A percentile compares a stretch with the other conserved stretches of the same genome.
Evolutionary conservation across 2,113 vertebrate genomes (phyloP).

Genomic region (Pyxicephalus adspersus): DNA sequence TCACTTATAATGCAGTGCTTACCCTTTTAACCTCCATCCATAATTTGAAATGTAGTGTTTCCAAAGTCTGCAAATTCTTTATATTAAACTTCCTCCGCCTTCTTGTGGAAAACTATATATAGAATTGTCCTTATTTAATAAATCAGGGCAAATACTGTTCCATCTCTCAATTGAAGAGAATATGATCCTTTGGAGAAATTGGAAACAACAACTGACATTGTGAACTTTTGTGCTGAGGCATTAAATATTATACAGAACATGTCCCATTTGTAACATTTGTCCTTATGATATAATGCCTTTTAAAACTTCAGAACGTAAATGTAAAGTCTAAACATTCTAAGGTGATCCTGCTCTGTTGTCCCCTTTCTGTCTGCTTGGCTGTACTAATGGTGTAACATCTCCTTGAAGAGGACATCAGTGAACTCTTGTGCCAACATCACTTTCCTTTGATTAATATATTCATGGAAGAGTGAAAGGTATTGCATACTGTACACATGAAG

Average conservation of each 20-base stretch:
- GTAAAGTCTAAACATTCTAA: neutral
- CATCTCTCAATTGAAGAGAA: no score
- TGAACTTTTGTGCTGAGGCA: neutral
- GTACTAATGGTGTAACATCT: conserved; percentile 6
- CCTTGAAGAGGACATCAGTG: conserved; percentile 2
- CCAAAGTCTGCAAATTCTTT: no score
- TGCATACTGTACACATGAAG: conserved; percentile 1
- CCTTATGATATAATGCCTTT: conserved; percentile 5
- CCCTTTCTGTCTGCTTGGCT: conserved; percentile 13
- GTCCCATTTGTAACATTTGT: conserved; percentile 7
- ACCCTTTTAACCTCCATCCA: no score
- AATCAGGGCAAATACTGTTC: no score
- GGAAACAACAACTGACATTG: neutral
- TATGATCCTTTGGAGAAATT: no score
- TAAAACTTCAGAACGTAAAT: neutral
- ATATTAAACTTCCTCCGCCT: no score
- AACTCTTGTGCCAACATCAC: conserved; percentile 15
- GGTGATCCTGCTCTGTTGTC: neutral
- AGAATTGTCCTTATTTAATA: no score
- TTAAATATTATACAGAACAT: neutral
- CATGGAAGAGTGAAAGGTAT: neutral
- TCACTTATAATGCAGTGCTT: no score
- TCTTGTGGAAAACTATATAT: no score
- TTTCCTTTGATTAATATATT: conserved; percentile 23
- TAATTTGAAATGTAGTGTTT: no score